Conservation (phyloP, 2,113 vertebrate species). For the Beaufortia kweichowensis region DNA sequence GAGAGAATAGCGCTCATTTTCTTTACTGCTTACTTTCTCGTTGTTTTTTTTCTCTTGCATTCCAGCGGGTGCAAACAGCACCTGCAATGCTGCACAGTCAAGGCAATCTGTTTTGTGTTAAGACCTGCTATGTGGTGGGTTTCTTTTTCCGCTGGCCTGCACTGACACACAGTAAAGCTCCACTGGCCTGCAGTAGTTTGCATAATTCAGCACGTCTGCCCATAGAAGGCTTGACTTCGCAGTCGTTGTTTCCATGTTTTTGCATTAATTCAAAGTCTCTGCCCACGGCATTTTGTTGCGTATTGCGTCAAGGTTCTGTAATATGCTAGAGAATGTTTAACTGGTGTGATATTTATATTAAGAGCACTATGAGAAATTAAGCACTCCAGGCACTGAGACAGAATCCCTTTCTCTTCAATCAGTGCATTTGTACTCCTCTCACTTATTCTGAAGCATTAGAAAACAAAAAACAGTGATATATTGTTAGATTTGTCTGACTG, state of each 20-base stretch:
- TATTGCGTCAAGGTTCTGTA: slow-evolving; percentile 17
- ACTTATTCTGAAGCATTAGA: not conserved
- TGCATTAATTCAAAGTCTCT: slow-evolving; percentile 34
- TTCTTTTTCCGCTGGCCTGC: slow-evolving; percentile 35
- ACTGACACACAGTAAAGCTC: slow-evolving; percentile 24
- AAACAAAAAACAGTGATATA: slow-evolving; percentile 10
- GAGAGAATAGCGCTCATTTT: slow-evolving; percentile 13
- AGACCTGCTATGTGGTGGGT: slow-evolving; percentile 12
- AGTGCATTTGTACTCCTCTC: not conserved
- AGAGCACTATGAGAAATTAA: not conserved
- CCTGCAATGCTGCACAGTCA: slow-evolving; percentile 38
- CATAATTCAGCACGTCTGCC: slow-evolving; percentile 50
- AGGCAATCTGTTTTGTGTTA: slow-evolving; percentile 6
- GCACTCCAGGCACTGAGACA: not conserved
- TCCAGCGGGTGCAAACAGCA: slow-evolving; percentile 33
- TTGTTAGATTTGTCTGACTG: slow-evolving; percentile 57
- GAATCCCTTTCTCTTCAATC: not conserved
- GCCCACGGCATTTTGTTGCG: slow-evolving; percentile 16
- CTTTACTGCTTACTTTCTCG: slow-evolving; percentile 25
- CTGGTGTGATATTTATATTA: slow-evolving; percentile 8
- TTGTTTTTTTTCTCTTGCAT: slow-evolving; percentile 17
- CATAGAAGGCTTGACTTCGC: slow-evolving; percentile 30
- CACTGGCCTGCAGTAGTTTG: slow-evolving; percentile 48
- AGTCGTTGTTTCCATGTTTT: slow-evolving; percentile 31
- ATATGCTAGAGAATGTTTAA: slow-evolving; percentile 31